Evolutionary conservation across 1,140 invertebrate species (phyloP).

Genomic region (Zaprionus taronus): DNA sequence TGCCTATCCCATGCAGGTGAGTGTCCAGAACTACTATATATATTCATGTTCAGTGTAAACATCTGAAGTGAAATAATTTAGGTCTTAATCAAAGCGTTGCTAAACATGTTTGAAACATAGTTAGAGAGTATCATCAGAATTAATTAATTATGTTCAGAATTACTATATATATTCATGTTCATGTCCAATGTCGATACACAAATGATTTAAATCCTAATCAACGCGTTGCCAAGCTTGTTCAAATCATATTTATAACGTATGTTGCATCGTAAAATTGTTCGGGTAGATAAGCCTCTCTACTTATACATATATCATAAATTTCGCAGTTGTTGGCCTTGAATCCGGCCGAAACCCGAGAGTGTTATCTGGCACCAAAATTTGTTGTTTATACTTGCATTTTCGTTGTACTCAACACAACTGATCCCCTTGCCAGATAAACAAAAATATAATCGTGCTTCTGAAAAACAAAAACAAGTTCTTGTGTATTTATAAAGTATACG

Average conservation of each 20-base stretch:
- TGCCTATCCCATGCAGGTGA: slow-evolving; percentile 97
- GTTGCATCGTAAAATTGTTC: slow-evolving; percentile 49
- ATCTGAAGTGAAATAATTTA: too few species aligned
- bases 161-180: neutral
- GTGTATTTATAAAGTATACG: neutral
- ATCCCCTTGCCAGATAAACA: slow-evolving; percentile 35
- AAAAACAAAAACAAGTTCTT: slow-evolving; percentile 33
- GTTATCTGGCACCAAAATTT: slow-evolving; percentile 42
- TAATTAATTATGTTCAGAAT: too few species aligned
- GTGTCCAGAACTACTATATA: slow-evolving; percentile 1
- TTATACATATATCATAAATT: slow-evolving; percentile 46
- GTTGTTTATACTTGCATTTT: slow-evolving; percentile 12
- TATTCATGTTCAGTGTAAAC: neutral
- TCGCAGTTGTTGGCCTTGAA: slow-evolving; percentile 69
- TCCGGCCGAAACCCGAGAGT: slow-evolving; percentile 46
- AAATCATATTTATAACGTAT: slow-evolving; percentile 21
- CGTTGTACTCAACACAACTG: slow-evolving; percentile 1
- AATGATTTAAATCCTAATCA: neutral
- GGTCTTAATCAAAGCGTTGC: too few species aligned
- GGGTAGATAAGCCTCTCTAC: slow-evolving; percentile 52
- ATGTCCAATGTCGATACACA: neutral
- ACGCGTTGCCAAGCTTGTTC: neutral
- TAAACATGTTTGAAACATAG: too few species aligned
- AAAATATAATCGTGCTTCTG: slow-evolving; percentile 13
- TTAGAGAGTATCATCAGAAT: too few species aligned